Conservation (phyloP, 2,888 invertebrate species). For the Tetrapedia diversipes region DNA sequence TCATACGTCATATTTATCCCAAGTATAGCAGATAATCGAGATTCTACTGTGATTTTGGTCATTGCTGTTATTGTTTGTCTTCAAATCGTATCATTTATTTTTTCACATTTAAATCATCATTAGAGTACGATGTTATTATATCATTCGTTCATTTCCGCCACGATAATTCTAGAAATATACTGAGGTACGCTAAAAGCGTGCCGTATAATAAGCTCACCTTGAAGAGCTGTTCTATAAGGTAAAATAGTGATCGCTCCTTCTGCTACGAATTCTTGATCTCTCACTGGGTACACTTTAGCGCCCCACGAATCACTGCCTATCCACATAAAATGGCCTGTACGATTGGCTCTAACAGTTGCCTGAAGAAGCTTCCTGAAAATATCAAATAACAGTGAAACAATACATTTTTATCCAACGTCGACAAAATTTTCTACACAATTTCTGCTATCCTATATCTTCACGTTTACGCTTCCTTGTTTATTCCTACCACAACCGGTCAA, state of each 20-base stretch:
- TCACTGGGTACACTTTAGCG: conserved; percentile 86
- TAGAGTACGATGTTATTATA: background rate
- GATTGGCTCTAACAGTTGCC: conserved; percentile 85
- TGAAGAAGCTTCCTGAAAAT: conserved; percentile 84
- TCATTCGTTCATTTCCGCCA: background rate
- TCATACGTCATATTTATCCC: too few relatives aligned
- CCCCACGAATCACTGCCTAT: conserved; percentile 90
- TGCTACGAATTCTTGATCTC: conserved; percentile 85
- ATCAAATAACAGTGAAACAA: conserved; percentile 11
- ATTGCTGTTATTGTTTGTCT: too few relatives aligned
- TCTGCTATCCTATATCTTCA: too few relatives aligned
- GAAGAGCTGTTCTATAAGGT: conserved; percentile 85
- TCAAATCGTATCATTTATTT: too few relatives aligned
- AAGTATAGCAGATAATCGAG: too few relatives aligned
- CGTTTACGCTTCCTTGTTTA: too few relatives aligned
- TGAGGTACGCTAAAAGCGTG: background rate
- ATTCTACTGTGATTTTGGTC: too few relatives aligned
- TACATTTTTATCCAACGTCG: background rate
- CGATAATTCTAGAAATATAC: background rate
- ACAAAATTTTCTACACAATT: too few relatives aligned
- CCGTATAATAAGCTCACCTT: conserved; percentile 80
- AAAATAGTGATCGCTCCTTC: conserved; percentile 87
- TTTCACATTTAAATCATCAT: background rate
- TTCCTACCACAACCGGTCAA: too few relatives aligned
- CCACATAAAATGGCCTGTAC: conserved; percentile 87